Base-by-base conservation (phyloP, 2,888 invertebrate genomes). In the Drosophila mercatorum region DNA sequence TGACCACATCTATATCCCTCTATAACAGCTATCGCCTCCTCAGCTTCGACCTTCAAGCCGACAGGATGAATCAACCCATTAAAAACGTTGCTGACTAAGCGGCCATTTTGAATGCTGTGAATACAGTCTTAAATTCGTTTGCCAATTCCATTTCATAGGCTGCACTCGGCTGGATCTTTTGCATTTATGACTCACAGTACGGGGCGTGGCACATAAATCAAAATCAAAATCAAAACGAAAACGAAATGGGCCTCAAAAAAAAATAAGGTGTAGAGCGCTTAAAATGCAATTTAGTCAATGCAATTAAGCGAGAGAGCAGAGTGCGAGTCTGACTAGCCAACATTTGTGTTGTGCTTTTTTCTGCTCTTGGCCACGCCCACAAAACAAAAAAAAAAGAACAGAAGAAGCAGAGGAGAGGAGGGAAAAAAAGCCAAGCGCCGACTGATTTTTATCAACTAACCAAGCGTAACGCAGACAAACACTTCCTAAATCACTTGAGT, bases 361-460 rank as follows among this genome's bases (percentile, higher is more conserved):
- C 5, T 40, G 4, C n/a, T 40, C 26, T 14, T 40, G 38, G 47
- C 62, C 72, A 68, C 72, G 61, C 68, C 68, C 68, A 41, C 40
- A 65, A 60, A 80, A 75, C 69, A 64, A 75, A 22, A 80, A 75
- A 75, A 22, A 22, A 22, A 22, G 22, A 22, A 22, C 22, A 22
- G 22, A 22, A 22, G 22, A 22, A 22, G 22, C 22, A 22, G 22
- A 22, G 22, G 28, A 28, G 28, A 28, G 5, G 28, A 28, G 28
- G 11, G 62, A 38, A 67, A 72, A 55, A 40, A 68, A 17, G 17
- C 17, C 72, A 70, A 77, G 61, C 73, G 76, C 76, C 81, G 84
- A 83, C 84, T 83, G 91, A 91, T 91, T 91, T 90, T 84, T 91
- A 91, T 91, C 91, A 89, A 89, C 91, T 91, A 91, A 89, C 91